Percentiles rank a stretch among this genome's conserved stretches.
Evolutionary conservation across 2,113 vertebrate genomes (phyloP).

Genomic region (Lophochroa leadbeateri): DNA sequence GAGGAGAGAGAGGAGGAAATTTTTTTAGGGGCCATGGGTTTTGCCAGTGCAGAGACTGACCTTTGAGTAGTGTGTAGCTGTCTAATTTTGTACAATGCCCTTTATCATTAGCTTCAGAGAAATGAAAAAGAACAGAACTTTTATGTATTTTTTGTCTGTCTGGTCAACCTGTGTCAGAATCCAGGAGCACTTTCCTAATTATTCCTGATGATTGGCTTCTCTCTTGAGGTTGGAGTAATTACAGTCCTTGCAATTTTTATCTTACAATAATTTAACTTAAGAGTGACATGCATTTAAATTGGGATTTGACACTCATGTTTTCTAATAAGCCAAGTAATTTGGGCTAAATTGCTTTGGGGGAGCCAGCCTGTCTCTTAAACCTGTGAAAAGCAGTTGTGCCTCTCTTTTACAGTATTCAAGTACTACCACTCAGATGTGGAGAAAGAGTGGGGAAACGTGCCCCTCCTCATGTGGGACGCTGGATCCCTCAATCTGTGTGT

Average conservation of each 20-base stretch:
- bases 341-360: background rate
- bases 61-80: background rate
- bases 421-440: background rate
- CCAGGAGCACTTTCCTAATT: background rate
- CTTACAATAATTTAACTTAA: background rate
- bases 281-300: background rate
- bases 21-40: background rate
- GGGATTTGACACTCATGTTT: background rate
- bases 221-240: background rate
- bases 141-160: background rate
- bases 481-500: background rate
- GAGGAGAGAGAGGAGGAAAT: background rate
- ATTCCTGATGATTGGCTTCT: background rate
- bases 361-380: background rate
- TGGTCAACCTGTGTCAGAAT: background rate
- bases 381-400: background rate
- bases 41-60: background rate
- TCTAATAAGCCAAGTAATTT: background rate
- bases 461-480: background rate
- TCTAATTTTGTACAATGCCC: background rate
- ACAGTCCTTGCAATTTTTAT: background rate
- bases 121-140: background rate
- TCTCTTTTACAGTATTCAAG: background rate
- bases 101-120: background rate
- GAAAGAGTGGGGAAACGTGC: background rate